Percentiles rank a stretch among this genome's conserved stretches.
Evolutionary conservation across 1,140 invertebrate genomes (phyloP).

Genomic region (Pogonus chalceus): DNA sequence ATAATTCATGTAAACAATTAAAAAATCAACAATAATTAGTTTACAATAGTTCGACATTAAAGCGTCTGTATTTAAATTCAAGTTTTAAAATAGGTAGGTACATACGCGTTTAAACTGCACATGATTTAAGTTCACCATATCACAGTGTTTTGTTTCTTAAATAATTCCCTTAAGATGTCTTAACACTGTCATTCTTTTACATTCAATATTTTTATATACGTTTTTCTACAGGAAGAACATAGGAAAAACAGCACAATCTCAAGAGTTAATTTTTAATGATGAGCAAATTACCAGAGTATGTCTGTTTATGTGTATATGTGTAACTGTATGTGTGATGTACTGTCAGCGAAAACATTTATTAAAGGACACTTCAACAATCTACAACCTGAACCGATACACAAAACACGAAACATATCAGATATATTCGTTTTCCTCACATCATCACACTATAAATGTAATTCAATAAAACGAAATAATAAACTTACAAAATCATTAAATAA

Average conservation of each 20-base stretch:
- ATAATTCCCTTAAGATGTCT: slow-evolving; percentile 16
- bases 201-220: too few species aligned
- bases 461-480: too few species aligned
- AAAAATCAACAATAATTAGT: slow-evolving; percentile 19
- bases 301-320: neutral
- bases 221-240: slow-evolving; percentile 2
- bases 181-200: slow-evolving; percentile 11
- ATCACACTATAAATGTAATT: too few species aligned
- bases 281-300: slow-evolving; percentile 10
- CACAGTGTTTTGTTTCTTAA: slow-evolving; percentile 16
- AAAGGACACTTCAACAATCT: slow-evolving; percentile 5
- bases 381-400: slow-evolving; percentile 3
- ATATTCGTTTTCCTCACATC: too few species aligned
- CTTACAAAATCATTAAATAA: too few species aligned
- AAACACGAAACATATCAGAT: neutral
- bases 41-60: slow-evolving; percentile 18
- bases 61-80: slow-evolving; percentile 12
- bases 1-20: slow-evolving; percentile 11
- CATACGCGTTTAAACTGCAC: neutral
- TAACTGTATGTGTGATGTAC: neutral
- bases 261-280: neutral
- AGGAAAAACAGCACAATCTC: slow-evolving; percentile 1
- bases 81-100: slow-evolving; percentile 3
- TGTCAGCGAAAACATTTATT: neutral
- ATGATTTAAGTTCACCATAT: slow-evolving; percentile 14